Base-by-base conservation (phyloP, 2,113 vertebrate species). In the Cyanocitta stelleri region DNA sequence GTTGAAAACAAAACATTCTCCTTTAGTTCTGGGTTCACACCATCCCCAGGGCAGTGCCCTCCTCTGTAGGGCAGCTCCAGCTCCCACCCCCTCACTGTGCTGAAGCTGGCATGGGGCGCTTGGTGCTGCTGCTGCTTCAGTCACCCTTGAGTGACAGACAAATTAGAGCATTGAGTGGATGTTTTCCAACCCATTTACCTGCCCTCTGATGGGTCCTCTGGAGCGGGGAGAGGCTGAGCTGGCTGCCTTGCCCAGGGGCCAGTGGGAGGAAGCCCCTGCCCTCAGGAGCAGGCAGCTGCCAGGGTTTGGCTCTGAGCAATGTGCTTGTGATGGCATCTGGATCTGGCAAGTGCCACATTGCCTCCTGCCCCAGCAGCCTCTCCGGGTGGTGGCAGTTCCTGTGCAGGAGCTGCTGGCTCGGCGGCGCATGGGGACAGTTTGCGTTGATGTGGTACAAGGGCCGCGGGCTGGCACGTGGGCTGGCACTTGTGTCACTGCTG, bases 1-100 rank as follows among this genome's bases (percentile, higher is more conserved):
- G 98, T 98, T 98, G 98, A 98, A 97, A 98, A 98, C 97, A 98
- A 98, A 98, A 98, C 98, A 98, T 97, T 97, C 96, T 97, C 96
- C 97, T 97, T 98, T 98, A 98, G 97, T 96, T 97, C 88, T 94
- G 93, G 95, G 95, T 94, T 95, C 16, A 51, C 95, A 94, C 90
- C 93, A 95, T 94, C 90, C 94, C 95, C 87, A 85, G 85, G 97
- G 88, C 86, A 85, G 54, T 86, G 83, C 81, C 79, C 90, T 90
- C 88, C 79, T 91, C 85, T 33, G 68, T 81, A 91, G 83, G 78
- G 93, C 94, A 95, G 84, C 93, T 87, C 56, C 87, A 93, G 81
- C 89, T 94, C 95, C 86, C 51, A 74, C 59, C 52, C 76, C 52
- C 48, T 71, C 3, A 13, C 82, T 68, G 64, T 59, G n/a, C 85